These are phyloP conservation scores for Cygnus buccinator DNA, from an alignment of 2,113 vertebrate species.

Conservation along the genomic window DNA sequence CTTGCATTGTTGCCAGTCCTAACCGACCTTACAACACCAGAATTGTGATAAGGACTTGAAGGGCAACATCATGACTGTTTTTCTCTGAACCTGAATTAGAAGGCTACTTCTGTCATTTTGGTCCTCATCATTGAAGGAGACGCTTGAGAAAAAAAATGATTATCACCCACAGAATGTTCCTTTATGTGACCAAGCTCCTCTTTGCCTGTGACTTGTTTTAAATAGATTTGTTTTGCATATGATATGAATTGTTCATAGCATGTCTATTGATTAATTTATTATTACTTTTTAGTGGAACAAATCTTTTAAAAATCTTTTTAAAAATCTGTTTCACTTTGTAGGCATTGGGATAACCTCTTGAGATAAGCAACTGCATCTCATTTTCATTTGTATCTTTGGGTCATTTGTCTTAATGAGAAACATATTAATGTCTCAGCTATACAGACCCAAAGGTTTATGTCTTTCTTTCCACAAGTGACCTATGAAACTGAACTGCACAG, in stretches of 20 bases:
- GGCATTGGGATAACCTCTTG: neutral
- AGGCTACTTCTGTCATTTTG: neutral
- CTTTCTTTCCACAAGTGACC: neutral
- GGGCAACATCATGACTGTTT: neutral
- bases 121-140: neutral
- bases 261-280: neutral
- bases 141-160: neutral
- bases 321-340: neutral
- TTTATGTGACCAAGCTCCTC: neutral
- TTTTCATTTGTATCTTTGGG: neutral
- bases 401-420: constrained; percentile 44
- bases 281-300: neutral
- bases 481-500: neutral
- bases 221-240: neutral
- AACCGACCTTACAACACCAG: neutral
- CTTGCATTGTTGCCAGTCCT: neutral
- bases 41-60: neutral
- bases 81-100: neutral
- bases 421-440: neutral
- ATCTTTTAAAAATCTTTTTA: neutral
- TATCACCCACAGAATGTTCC: neutral
- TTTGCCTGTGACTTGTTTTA: neutral
- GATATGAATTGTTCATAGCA: neutral
- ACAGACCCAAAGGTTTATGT: neutral
- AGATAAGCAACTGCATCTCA: neutral